These are phyloP conservation scores for Euschistus heros DNA, from an alignment of 1,140 invertebrate species.

Conservation along the genomic window DNA sequence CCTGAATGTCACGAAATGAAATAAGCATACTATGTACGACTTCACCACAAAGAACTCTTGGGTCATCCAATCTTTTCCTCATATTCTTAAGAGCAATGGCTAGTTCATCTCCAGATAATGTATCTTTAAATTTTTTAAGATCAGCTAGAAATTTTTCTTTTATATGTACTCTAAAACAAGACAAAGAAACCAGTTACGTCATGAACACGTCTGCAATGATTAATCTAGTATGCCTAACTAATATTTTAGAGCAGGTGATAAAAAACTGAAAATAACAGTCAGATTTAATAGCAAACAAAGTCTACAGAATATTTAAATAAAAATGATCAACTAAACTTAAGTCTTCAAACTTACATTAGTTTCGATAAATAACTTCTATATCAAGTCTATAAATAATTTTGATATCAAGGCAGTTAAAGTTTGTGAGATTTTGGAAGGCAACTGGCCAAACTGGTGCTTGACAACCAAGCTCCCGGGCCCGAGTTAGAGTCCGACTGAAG, in stretches of 20 bases:
- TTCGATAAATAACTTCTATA: too few relatives aligned
- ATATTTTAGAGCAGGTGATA: not conserved
- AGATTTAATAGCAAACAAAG: too few relatives aligned
- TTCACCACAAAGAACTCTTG: conserved; percentile 89
- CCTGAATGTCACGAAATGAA: conserved; percentile 83
- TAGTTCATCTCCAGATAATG: conserved; percentile 75
- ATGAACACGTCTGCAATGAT: not conserved
- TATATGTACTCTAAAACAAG: conserved; percentile 69
- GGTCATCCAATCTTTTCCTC: conserved; percentile 88
- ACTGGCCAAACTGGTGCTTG: too few relatives aligned
- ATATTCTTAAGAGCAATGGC: conserved; percentile 77
- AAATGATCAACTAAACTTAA: too few relatives aligned
- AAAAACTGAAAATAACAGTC: too few relatives aligned
- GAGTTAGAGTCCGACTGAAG: too few relatives aligned
- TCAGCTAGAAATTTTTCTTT: conserved; percentile 96
- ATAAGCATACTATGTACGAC: conserved; percentile 86
- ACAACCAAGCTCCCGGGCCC: too few relatives aligned
- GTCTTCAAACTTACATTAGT: too few relatives aligned
- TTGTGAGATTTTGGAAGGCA: too few relatives aligned
- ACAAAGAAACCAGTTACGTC: not conserved
- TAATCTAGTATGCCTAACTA: not conserved
- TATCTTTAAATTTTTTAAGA: conserved; percentile 84
- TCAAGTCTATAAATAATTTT: too few relatives aligned
- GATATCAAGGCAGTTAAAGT: too few relatives aligned
- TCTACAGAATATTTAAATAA: too few relatives aligned